Base-by-base conservation (phyloP, 2,113 vertebrate genomes). In the Chaenocephalus aceratus region DNA sequence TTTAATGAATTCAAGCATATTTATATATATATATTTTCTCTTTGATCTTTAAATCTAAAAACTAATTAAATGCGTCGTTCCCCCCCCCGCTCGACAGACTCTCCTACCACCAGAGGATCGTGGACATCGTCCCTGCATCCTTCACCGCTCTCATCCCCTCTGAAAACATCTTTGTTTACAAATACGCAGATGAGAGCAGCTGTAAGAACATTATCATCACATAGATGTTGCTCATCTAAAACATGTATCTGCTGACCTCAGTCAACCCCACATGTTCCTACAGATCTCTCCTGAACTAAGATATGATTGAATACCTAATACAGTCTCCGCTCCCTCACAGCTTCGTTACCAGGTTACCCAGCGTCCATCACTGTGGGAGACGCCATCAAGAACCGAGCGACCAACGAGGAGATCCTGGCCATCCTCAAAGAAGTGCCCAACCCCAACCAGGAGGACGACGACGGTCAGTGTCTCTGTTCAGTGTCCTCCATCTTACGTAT, bases 371-470 rank as follows among this genome's bases (percentile, higher is more conserved):
- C 95, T 21, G 94, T 99, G 46, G 91, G 93, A 53, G 97, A 97
- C n/a, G 96, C 97, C 74, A 98, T 99, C 92, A 99, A 99, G 95
- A 99, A 97, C 91, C 96, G 97, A 82, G 97, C 97, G 11, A 93
- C 96, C 81, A 99, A 96, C 52, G 97, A 98, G 41, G 98, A 99
- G 92, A 97, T 99, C 91, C 95, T 99, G 79, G 89, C 94, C 69
- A 93, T 97, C 91, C 94, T 99, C 74, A 99, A 98, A 93, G 97
- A 99, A 8, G 95, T 99, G 56, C 97, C 97, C 70, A 99, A 99
- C 93, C 97, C 97, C 68, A 99, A 99, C 91, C 97, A 99, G 88
- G 98, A 99, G 30, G 97, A 99, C 0, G 97, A 99, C 12, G 97
- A 98, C 6, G 98, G 97, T 98, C 87, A 89, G 92, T 64, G 36